Conservation (phyloP, 1,140 invertebrate genomes). For the Psilanteris sp. region DNA sequence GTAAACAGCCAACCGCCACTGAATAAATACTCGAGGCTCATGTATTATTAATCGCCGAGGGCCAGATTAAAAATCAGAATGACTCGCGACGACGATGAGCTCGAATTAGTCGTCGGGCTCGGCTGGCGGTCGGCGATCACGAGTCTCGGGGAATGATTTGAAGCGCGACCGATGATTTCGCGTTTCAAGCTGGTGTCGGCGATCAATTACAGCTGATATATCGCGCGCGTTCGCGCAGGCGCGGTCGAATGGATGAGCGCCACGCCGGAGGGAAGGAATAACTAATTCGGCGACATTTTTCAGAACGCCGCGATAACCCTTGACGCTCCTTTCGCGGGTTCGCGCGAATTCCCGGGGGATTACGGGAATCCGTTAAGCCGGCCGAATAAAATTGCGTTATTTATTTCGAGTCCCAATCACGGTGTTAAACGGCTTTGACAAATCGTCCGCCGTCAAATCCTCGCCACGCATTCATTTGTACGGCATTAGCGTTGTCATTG, state of each 20-base stretch:
- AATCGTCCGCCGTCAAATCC: slow-evolving; percentile 75
- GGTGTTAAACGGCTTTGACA: slow-evolving; percentile 69
- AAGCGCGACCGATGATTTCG: background rate
- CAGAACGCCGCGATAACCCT: slow-evolving; percentile 65
- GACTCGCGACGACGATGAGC: slow-evolving; percentile 13
- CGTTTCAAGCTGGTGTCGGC: no score
- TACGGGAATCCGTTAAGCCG: slow-evolving; percentile 62
- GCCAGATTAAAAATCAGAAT: slow-evolving; percentile 69
- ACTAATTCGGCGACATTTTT: slow-evolving; percentile 72
- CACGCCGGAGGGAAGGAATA: slow-evolving; percentile 7
- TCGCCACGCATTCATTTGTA: slow-evolving; percentile 77
- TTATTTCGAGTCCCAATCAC: slow-evolving; percentile 77
- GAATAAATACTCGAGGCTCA: slow-evolving; percentile 72
- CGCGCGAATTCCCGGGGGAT: slow-evolving; percentile 54
- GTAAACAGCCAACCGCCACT: slow-evolving; percentile 73
- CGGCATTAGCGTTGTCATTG: slow-evolving; percentile 76
- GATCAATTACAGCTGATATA: no score
- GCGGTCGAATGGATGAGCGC: no score
- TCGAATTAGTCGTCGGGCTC: slow-evolving; percentile 38
- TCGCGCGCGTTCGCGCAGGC: no score
- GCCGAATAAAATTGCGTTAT: slow-evolving; percentile 71
- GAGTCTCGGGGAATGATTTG: no score
- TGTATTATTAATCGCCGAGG: slow-evolving; percentile 74
- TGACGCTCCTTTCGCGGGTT: slow-evolving; percentile 57
- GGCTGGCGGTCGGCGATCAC: no score